These are phyloP conservation scores for Empis stercorea DNA, from an alignment of 2,888 invertebrate species.

Conservation along the genomic window DNA sequence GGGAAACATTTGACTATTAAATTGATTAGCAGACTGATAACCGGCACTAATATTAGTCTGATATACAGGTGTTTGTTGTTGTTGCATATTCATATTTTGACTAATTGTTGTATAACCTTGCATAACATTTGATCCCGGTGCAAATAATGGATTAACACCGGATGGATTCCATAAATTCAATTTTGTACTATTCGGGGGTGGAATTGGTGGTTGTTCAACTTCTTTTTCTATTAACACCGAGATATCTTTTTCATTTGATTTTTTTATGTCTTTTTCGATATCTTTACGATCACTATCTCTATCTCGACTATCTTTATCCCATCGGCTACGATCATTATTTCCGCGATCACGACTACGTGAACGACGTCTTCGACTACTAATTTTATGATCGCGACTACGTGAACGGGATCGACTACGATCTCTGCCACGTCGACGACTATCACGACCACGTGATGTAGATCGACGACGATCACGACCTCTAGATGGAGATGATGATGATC, in stretches of 20 bases:
- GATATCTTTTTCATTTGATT: conserved; percentile 1
- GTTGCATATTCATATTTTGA: background rate
- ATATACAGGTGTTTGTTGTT: background rate
- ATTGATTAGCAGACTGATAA: no score
- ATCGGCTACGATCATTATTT: conserved; percentile 34
- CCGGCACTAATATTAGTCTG: no score
- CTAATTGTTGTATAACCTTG: background rate
- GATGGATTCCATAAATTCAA: background rate
- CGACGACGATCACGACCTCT: conserved; percentile 19
- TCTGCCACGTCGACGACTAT: conserved; percentile 17
- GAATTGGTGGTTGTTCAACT: conserved; percentile 11
- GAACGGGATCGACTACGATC: conserved; percentile 30
- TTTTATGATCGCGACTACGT: conserved; percentile 20
- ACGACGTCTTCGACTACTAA: conserved; percentile 36
- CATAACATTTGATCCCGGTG: background rate
- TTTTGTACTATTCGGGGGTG: conserved; percentile 9
- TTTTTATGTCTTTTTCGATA: conserved; percentile 28
- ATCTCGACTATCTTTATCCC: conserved; percentile 38
- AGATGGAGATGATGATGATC: conserved; percentile 31
- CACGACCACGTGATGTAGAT: conserved; percentile 42
- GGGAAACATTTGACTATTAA: no score
- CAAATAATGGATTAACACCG: background rate
- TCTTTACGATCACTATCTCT: conserved; percentile 26
- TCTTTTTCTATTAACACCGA: conserved; percentile 3
- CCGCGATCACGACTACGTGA: conserved; percentile 42